Conservation (phyloP, 2,797 vertebrate genomes). For the Sparidentex hasta region DNA sequence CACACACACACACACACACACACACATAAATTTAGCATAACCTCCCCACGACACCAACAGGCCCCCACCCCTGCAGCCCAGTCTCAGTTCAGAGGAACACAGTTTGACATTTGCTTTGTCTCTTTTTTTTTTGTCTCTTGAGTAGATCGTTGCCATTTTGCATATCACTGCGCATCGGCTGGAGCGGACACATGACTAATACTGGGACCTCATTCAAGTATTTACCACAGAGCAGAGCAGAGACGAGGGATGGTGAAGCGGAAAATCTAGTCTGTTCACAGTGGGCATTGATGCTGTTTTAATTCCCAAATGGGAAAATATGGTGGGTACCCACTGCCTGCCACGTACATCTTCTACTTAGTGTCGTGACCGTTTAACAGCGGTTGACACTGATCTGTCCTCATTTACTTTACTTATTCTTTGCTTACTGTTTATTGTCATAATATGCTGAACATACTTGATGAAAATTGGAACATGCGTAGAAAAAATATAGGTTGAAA, state of each 20-base stretch:
- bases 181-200: conserved; percentile 69
- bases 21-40: conserved; percentile 47
- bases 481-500: neutral
- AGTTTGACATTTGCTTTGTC: conserved; percentile 82
- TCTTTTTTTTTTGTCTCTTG: conserved; percentile 66
- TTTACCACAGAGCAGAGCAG: conserved; percentile 52
- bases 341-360: conserved; percentile 7
- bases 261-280: conserved; percentile 59
- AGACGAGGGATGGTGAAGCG: conserved; percentile 33
- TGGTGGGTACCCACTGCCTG: conserved; percentile 8
- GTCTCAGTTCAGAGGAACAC: conserved; percentile 65
- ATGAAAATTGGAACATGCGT: neutral
- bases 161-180: conserved; percentile 73
- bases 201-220: conserved; percentile 70
- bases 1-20: conserved; percentile 36
- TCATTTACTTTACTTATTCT: neutral
- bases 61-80: conserved; percentile 39
- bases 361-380: neutral
- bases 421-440: neutral
- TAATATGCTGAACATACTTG: neutral
- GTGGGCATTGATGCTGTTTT: conserved; percentile 48
- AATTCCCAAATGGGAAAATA: conserved; percentile 46
- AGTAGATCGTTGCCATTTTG: conserved; percentile 76
- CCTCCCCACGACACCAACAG: conserved; percentile 40
- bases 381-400: conserved; percentile 8